A percentile compares a stretch with the other conserved stretches of the same genome.
Conservation (phyloP, 53 echinoderm and acorn worm species). For the Antedon mediterranea region DNA sequence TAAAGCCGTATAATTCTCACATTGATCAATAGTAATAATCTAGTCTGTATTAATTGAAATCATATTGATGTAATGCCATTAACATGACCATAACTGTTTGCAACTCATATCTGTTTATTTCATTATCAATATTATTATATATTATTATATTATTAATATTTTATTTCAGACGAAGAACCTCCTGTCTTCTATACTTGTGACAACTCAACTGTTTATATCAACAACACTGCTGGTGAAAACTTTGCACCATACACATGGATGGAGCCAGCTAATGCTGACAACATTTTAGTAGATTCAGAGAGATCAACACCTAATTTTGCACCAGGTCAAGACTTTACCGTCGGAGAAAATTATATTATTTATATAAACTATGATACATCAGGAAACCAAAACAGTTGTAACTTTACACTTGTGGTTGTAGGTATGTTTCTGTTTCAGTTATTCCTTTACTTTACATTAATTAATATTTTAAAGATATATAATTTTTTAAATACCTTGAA, state of each 20-base stretch:
- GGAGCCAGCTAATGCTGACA: background rate
- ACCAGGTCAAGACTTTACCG: background rate
- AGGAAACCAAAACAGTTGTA: background rate
- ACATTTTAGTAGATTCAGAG: background rate
- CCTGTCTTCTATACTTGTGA: background rate
- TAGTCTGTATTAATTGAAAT: too few relatives aligned
- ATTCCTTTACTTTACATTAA: too few relatives aligned
- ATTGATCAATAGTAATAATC: too few relatives aligned
- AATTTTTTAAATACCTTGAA: too few relatives aligned
- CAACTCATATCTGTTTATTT: too few relatives aligned
- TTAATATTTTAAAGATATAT: too few relatives aligned
- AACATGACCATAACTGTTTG: too few relatives aligned
- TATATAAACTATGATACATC: background rate
- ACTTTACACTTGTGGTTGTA: background rate
- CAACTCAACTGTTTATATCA: background rate
- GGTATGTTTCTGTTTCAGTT: too few relatives aligned
- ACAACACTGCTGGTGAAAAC: background rate
- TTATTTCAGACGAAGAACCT: background rate
- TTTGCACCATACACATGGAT: background rate
- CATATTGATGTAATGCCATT: too few relatives aligned
- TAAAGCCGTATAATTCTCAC: too few relatives aligned
- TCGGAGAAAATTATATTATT: background rate
- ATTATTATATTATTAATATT: too few relatives aligned
- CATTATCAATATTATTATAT: too few relatives aligned
- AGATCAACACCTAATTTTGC: background rate